phyloP scores from a whole-genome alignment of 2,797 vertebrate genomes.

The Thripadectes ignobilis region DNA sequence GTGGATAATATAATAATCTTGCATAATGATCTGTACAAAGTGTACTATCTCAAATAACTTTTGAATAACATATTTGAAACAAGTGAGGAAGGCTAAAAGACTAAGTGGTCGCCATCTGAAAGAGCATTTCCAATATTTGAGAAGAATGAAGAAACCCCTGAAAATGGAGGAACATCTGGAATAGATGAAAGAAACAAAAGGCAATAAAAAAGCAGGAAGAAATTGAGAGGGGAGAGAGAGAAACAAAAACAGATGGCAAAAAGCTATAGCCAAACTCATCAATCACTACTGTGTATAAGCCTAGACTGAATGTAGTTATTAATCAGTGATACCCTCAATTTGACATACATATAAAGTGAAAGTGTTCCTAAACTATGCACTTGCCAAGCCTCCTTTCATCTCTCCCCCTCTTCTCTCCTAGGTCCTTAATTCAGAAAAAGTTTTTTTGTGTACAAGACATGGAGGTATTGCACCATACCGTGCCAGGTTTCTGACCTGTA shows the following conservation, averaged over 20 bases:
- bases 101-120: neutral
- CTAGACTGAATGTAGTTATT: neutral
- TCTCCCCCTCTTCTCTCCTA: neutral
- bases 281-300: neutral
- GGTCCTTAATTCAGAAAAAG: neutral
- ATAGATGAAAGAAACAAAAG: neutral
- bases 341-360: neutral
- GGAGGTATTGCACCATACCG: neutral
- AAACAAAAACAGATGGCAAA: neutral
- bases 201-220: neutral
- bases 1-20: neutral
- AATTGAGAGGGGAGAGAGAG: neutral
- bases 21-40: neutral
- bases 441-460: neutral
- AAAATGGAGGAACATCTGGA: neutral
- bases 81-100: neutral
- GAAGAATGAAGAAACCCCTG: neutral
- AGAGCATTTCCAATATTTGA: neutral
- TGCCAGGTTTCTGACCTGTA: neutral
- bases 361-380: neutral
- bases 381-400: fast-evolving
- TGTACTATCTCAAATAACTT: neutral
- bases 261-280: neutral
- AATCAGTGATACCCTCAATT: neutral
- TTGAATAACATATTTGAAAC: neutral